A percentile compares a stretch with the other conserved stretches of the same genome.
phyloP scores from a whole-genome alignment of 2,888 invertebrate genomes.

The Euphydryas editha region DNA sequence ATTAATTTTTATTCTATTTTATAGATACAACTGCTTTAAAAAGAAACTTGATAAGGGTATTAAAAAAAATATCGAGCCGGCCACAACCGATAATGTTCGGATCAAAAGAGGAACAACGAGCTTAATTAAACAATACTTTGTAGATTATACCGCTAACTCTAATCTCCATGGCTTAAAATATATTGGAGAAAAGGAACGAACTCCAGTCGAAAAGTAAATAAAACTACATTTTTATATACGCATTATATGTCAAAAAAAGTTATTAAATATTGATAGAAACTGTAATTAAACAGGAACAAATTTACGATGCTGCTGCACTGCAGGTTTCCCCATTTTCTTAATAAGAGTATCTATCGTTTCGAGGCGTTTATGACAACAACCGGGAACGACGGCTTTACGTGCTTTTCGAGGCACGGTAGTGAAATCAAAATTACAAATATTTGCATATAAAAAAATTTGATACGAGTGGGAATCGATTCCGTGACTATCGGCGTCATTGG shows the following conservation, averaged over 20 bases:
- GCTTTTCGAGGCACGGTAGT: too few species aligned
- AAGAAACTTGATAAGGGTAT: slow-evolving; percentile 38
- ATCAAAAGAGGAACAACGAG: slow-evolving; percentile 43
- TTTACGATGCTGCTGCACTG: too few species aligned
- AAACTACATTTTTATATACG: background rate
- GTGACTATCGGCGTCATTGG: too few species aligned
- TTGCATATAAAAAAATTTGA: too few species aligned
- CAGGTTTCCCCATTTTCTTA: too few species aligned
- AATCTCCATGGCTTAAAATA: slow-evolving; percentile 86
- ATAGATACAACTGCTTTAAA: slow-evolving; percentile 46
- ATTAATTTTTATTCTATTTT: background rate
- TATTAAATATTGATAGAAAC: background rate
- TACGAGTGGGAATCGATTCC: too few species aligned
- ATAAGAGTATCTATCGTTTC: too few species aligned
- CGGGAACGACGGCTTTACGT: too few species aligned
- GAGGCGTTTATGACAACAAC: too few species aligned
- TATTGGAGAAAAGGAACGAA: slow-evolving; percentile 84
- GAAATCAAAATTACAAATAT: too few species aligned
- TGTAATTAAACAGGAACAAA: background rate
- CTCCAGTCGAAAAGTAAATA: slow-evolving; percentile 81
- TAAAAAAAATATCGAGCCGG: slow-evolving; percentile 34
- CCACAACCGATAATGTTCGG: slow-evolving; percentile 22
- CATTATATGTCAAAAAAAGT: background rate
- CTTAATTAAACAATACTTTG: slow-evolving; percentile 72
- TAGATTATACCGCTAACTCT: slow-evolving; percentile 85